These are phyloP conservation scores for Scaptomyza graminum DNA, from an alignment of 1,140 invertebrate genomes.

Conservation along the genomic window DNA sequence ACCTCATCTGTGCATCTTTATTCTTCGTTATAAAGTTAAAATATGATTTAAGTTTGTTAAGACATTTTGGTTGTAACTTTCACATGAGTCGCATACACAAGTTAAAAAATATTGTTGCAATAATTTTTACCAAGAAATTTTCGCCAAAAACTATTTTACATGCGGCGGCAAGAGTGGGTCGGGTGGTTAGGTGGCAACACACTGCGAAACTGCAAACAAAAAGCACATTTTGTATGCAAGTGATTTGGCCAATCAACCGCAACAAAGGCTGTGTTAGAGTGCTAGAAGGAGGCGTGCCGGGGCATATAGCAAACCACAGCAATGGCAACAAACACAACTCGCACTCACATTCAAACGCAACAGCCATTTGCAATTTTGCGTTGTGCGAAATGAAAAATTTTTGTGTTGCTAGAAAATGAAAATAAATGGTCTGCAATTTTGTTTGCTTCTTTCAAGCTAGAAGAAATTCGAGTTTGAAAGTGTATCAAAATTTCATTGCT, in stretches of 20 bases:
- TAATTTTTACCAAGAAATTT: conserved; percentile 36
- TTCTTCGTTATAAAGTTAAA: conserved; percentile 39
- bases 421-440: conserved; percentile 55
- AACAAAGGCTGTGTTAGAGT: conserved; percentile 28
- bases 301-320: conserved; percentile 7
- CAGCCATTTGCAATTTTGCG: conserved; percentile 52
- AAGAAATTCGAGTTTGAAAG: background rate
- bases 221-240: conserved; percentile 54
- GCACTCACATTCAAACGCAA: conserved; percentile 1
- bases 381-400: conserved; percentile 47
- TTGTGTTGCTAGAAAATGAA: conserved; percentile 58
- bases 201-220: conserved; percentile 23
- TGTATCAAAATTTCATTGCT: background rate
- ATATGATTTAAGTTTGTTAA: conserved; percentile 25
- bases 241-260: conserved; percentile 70
- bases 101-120: conserved; percentile 22
- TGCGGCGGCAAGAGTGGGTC: conserved; percentile 9
- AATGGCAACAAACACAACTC: conserved; percentile 13
- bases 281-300: conserved; percentile 7
- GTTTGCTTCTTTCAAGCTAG: conserved; percentile 13
- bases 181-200: conserved; percentile 1
- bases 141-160: conserved; percentile 33
- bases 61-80: conserved; percentile 13
- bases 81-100: conserved; percentile 5
- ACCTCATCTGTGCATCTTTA: background rate